These are phyloP conservation scores for Lymantria monacha DNA, from an alignment of 2,888 invertebrate species.

Conservation along the genomic window DNA sequence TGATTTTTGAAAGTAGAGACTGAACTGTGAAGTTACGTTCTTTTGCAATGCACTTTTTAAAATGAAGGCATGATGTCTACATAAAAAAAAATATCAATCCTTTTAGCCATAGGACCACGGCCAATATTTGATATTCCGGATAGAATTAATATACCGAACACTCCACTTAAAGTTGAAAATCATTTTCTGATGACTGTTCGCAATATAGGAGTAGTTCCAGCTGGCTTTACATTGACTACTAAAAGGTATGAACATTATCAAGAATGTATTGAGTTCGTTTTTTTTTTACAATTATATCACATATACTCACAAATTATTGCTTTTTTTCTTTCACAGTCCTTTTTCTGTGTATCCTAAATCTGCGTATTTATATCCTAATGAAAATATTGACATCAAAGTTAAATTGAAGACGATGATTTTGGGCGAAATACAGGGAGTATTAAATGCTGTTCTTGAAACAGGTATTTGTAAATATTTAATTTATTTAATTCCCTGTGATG, in stretches of 20 bases:
- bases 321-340: conserved; percentile 53
- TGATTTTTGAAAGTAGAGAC: too few species aligned
- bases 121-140: conserved; percentile 69
- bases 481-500: too few species aligned
- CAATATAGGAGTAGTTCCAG: conserved; percentile 55
- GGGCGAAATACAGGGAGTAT: conserved; percentile 59
- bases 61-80: too few species aligned
- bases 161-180: conserved; percentile 63
- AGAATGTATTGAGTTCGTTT: background rate
- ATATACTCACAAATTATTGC: background rate
- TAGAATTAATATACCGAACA: conserved; percentile 52
- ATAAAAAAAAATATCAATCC: background rate
- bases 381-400: conserved; percentile 74
- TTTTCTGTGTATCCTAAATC: conserved; percentile 79
- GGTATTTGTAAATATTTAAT: conserved; percentile 37
- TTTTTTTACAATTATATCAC: background rate
- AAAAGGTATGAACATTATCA: conserved; percentile 56
- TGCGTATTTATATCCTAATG: conserved; percentile 70
- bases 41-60: too few species aligned
- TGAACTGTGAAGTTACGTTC: too few species aligned
- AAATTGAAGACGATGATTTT: conserved; percentile 72
- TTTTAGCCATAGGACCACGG: conserved; percentile 69
- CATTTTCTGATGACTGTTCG: conserved; percentile 41
- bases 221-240: conserved; percentile 58
- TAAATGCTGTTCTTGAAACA: conserved; percentile 62